Conservation (phyloP, 2,113 vertebrate species). For the Microcebus jonahi region DNA sequence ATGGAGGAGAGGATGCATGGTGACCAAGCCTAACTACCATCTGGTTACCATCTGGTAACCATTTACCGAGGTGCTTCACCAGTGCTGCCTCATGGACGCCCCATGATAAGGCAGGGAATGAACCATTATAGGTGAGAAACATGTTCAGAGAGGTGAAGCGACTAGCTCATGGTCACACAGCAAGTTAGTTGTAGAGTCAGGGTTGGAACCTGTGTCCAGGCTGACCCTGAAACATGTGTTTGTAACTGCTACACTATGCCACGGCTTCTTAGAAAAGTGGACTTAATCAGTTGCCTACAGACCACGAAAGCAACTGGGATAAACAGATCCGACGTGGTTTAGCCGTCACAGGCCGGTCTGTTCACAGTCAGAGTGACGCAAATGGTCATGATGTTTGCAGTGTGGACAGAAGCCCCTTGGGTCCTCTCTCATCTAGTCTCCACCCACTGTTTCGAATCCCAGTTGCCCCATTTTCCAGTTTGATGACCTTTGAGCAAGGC, state of each 20-base stretch:
- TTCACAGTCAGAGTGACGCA: too few relatives aligned
- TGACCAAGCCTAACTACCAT: fast-evolving
- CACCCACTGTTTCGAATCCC: background rate
- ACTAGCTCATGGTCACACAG: background rate
- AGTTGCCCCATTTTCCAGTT: background rate
- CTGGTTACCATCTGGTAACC: background rate
- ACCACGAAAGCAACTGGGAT: background rate
- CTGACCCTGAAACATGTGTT: background rate
- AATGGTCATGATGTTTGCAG: background rate
- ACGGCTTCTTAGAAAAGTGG: background rate
- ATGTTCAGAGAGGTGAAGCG: background rate
- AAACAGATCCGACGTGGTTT: fast-evolving
- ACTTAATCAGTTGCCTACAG: background rate
- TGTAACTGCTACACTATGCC: background rate
- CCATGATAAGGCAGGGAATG: background rate
- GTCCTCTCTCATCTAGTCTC: background rate
- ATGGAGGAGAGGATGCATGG: background rate
- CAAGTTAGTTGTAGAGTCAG: background rate
- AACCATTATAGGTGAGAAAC: background rate
- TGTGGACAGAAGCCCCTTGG: fast-evolving
- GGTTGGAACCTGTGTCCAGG: background rate
- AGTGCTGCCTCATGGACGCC: background rate
- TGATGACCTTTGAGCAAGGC: background rate
- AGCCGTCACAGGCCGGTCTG: fast-evolving
- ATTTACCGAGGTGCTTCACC: background rate